Conservation (phyloP, 2,797 vertebrate genomes). For the Brachyrhaphis roseni region DNA sequence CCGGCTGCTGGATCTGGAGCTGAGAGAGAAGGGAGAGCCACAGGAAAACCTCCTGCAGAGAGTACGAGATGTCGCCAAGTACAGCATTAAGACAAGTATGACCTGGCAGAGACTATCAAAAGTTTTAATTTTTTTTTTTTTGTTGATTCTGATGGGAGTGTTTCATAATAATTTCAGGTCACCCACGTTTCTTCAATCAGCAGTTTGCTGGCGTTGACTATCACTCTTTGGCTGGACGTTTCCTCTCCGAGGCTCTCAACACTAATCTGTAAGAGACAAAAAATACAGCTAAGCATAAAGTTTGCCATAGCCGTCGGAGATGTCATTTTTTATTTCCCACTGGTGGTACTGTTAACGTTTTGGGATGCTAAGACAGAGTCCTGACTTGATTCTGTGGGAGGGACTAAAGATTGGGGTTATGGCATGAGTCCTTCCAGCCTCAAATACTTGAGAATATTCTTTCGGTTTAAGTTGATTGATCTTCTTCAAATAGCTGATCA, state of each 20-base stretch:
- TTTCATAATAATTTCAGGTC: slow-evolving; percentile 74
- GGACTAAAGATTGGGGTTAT: neutral
- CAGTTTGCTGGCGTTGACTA: slow-evolving; percentile 87
- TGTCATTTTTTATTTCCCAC: neutral
- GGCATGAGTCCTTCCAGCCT: neutral
- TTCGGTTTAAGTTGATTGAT: neutral
- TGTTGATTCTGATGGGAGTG: neutral
- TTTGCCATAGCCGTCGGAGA: neutral
- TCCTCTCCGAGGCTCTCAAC: slow-evolving; percentile 88
- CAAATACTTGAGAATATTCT: neutral
- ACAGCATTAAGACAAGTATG: slow-evolving; percentile 89
- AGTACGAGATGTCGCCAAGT: slow-evolving; percentile 83
- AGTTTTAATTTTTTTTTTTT: neutral
- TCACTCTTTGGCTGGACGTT: slow-evolving; percentile 84
- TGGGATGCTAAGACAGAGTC: neutral
- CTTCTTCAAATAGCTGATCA: neutral
- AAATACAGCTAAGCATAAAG: neutral
- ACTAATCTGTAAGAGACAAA: slow-evolving; percentile 85
- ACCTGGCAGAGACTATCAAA: neutral
- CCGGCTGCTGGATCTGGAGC: slow-evolving; percentile 85
- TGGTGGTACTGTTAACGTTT: neutral
- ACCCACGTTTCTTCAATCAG: slow-evolving; percentile 91
- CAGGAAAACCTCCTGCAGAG: slow-evolving; percentile 79
- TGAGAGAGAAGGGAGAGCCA: slow-evolving; percentile 80
- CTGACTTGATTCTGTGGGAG: neutral